Conservation (phyloP, 1,140 invertebrate species). For the Phymorhynchus buccinoides region DNA sequence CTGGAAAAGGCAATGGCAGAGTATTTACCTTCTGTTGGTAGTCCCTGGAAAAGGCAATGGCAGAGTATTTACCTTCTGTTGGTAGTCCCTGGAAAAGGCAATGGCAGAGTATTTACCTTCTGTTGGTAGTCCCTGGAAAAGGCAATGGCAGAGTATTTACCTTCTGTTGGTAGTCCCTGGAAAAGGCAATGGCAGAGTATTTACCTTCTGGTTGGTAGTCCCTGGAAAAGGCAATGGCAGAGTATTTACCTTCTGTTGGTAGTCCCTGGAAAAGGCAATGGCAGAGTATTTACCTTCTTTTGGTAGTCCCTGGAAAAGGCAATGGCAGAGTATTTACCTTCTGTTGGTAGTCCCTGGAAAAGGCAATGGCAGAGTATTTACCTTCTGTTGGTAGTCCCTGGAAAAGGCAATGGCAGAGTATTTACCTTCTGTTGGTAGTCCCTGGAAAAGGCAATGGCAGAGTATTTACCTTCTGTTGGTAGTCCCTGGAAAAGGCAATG, state of each 20-base stretch:
- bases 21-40: too few species aligned
- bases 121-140: not conserved
- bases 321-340: not conserved
- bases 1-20: not conserved
- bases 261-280: not conserved
- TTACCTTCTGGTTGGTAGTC: too few species aligned
- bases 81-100: not conserved
- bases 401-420: not conserved
- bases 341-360: too few species aligned
- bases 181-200: not conserved
- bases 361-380: not conserved
- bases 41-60: too few species aligned
- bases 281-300: not conserved
- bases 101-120: not conserved
- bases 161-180: not conserved
- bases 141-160: not conserved
- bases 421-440: not conserved
- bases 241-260: not conserved
- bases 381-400: not conserved
- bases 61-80: not conserved
- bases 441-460: not conserved
- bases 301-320: not conserved
- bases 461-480: not conserved
- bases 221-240: too few species aligned
- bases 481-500: not conserved